phyloP scores from a whole-genome alignment of 2,797 vertebrate genomes.

The Peromyscus eremicus region DNA sequence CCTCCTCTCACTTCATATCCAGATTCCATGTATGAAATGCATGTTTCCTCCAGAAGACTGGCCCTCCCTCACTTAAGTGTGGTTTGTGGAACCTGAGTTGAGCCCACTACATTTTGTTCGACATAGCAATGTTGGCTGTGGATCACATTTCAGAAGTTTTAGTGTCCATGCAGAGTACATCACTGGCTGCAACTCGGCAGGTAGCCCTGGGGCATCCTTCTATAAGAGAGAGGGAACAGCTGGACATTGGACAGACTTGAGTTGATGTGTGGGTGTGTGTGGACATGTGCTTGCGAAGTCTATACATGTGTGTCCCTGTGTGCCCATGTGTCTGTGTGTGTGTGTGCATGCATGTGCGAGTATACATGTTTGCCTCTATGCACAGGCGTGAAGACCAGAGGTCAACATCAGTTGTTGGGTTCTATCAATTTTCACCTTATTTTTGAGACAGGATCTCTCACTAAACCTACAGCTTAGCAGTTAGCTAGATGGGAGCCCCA shows the following conservation, averaged over 20 bases:
- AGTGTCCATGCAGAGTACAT: not conserved
- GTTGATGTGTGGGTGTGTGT: not conserved
- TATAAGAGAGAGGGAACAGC: not conserved
- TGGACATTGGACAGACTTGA: rapidly evolving
- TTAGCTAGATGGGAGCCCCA: not conserved
- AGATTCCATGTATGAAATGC: not conserved
- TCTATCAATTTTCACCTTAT: not conserved
- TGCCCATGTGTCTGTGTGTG: too few relatives aligned
- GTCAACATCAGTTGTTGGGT: not conserved
- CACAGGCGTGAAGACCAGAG: not conserved
- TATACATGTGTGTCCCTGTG: not conserved
- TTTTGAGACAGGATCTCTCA: not conserved
- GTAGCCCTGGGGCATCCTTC: too few relatives aligned
- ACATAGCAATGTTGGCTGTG: not conserved
- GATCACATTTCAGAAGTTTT: not conserved
- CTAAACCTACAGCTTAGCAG: not conserved
- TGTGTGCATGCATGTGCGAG: not conserved
- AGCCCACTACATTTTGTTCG: rapidly evolving
- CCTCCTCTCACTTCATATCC: too few relatives aligned
- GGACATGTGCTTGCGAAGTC: too few relatives aligned
- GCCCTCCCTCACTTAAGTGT: rapidly evolving
- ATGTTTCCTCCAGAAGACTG: not conserved
- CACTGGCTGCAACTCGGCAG: not conserved
- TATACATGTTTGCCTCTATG: too few relatives aligned
- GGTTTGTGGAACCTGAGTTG: rapidly evolving